Evolutionary conservation across 2,113 vertebrate species (phyloP), one percentile per base, ranked within the genome.

Genomic region (Ardeotis arabs): DNA sequence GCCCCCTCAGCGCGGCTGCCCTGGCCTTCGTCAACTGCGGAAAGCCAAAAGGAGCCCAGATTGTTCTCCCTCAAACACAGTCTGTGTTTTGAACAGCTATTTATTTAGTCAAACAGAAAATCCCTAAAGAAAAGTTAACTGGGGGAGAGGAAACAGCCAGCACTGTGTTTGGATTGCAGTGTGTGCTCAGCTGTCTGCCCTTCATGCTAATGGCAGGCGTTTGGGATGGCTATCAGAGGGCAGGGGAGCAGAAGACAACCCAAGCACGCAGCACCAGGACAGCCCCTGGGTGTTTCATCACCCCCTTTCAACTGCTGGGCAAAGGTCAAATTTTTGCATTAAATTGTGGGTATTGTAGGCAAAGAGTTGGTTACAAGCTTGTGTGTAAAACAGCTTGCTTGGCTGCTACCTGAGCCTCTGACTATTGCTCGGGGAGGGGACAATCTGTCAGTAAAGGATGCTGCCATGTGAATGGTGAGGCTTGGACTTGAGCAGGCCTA

Each of bases 171-270:
- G 64, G 39, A 88, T 56, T 81, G 53, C 58, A 72, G 31, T 78
- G 58, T 92, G 35, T 96, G 89, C 74, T 92, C 67, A 89, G 76
- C 69, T 89, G 90, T 96, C 95, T 95, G 91, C 47, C 35, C 58
- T 33, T 77, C 91, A 95, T 95, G 94, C 72, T 92, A 87, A 94
- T 78, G 25, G 72, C 0, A 82, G 25, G 10, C 4, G 1, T 49
- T 72, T 60, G 64, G 50, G 39, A 81, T 31, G 1, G 1, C 24
- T 86, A 12, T 72, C 64, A 67, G 17, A 15, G 44, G 37, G 3
- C 50, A 52, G 12, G 10, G 24, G 47, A 74, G 73, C 80, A 75
- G 66, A 59, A 64, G 49, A 24, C 64, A 86, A 41, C 13, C 9
- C 60, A 62, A 44, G 63, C 41, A 84, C 1, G 2, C 2, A 16